Conservation (phyloP, 2,888 invertebrate genomes). For the Idaea biselata region DNA sequence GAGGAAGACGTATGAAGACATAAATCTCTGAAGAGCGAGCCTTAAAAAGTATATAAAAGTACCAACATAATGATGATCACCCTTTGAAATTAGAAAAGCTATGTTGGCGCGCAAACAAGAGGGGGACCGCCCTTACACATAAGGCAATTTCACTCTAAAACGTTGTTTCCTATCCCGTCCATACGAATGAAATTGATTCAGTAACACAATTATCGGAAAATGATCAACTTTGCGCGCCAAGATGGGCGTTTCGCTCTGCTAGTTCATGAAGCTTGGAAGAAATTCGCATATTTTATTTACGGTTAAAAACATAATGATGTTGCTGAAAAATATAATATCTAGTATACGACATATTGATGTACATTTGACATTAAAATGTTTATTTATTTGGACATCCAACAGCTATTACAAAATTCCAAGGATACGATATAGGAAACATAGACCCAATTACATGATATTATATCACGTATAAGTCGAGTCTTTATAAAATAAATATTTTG, state of each 20-base stretch:
- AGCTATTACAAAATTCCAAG: no score
- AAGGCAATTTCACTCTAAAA: constrained; percentile 27
- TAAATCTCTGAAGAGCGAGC: neutral
- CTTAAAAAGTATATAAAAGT: neutral
- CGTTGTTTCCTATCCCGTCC: constrained; percentile 26
- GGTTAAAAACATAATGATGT: neutral
- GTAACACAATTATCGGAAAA: constrained; percentile 35
- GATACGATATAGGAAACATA: no score
- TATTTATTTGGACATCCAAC: no score
- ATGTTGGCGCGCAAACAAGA: constrained; percentile 12
- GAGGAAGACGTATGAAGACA: neutral
- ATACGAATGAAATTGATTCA: constrained; percentile 34
- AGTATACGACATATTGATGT: neutral
- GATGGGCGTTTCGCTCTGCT: constrained; percentile 12
- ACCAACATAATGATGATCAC: neutral
- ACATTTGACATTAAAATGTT: no score
- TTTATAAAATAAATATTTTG: no score
- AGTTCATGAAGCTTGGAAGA: neutral
- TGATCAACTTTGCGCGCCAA: constrained; percentile 29
- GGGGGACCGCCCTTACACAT: constrained; percentile 17
- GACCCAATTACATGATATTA: no score
- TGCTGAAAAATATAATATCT: neutral
- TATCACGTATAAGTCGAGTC: no score
- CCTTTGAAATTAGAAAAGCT: neutral
- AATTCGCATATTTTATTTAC: neutral